Evolutionary conservation across 1,140 invertebrate genomes (phyloP).

Genomic region (Drosophila tropicalis): DNA sequence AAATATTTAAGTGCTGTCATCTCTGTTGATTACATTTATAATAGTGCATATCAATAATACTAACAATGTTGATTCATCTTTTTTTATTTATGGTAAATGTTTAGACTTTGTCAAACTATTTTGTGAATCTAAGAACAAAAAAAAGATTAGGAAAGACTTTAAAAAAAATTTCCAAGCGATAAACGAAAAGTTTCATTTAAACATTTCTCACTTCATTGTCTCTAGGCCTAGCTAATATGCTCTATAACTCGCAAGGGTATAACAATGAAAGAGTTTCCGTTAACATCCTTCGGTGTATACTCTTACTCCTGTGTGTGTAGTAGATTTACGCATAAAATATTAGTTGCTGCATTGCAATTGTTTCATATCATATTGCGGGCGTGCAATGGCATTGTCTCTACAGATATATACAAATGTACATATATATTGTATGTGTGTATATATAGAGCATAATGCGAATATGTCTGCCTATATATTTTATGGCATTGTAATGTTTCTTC

Average conservation of each 20-base stretch:
- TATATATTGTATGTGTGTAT: background rate
- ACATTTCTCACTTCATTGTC: too few species aligned
- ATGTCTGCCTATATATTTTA: constrained; percentile 60
- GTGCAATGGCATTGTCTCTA: constrained; percentile 65
- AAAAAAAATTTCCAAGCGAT: too few species aligned
- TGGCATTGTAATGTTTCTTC: constrained; percentile 60
- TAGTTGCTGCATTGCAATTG: constrained; percentile 78
- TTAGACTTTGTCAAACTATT: too few species aligned
- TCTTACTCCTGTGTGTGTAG: background rate
- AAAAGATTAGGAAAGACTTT: too few species aligned
- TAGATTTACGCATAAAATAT: constrained; percentile 78
- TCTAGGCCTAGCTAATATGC: background rate
- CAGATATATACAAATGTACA: constrained; percentile 1
- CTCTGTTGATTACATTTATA: too few species aligned
- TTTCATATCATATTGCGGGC: constrained; percentile 67
- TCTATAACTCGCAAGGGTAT: background rate
- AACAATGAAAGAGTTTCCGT: background rate
- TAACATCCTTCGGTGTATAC: background rate
- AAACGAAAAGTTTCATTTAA: too few species aligned
- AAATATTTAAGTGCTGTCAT: too few species aligned
- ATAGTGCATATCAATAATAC: too few species aligned
- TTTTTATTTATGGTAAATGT: too few species aligned
- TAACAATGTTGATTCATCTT: too few species aligned
- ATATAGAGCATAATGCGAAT: constrained; percentile 1
- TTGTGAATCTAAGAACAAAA: too few species aligned